A percentile compares a stretch with the other conserved stretches of the same genome.
These are phyloP conservation scores for Synergus laeviventris DNA, from an alignment of 2,888 invertebrate genomes.

Conservation along the genomic window DNA sequence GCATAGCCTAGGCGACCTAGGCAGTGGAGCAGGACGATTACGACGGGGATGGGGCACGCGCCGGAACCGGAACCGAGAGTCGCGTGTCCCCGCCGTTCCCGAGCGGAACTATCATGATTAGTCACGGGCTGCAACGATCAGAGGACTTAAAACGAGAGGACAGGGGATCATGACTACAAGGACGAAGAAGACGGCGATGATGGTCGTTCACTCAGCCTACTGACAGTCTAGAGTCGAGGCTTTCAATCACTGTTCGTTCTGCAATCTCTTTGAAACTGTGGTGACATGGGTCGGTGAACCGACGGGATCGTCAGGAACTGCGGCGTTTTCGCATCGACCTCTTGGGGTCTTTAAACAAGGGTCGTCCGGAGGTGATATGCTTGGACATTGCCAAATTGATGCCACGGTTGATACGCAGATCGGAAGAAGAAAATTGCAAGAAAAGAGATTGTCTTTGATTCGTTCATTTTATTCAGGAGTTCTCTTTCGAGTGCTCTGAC, in stretches of 20 bases:
- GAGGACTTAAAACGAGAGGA: conserved; percentile 62
- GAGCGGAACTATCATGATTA: conserved; percentile 76
- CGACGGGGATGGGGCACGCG: conserved; percentile 52
- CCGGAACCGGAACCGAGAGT: conserved; percentile 74
- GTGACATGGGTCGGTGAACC: conserved; percentile 50
- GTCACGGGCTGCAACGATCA: conserved; percentile 70
- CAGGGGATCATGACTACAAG: conserved; percentile 38
- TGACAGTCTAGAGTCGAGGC: conserved; percentile 45
- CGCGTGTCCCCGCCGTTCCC: conserved; percentile 75
- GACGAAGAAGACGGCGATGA: conserved; percentile 3
- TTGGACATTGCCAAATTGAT: neutral
- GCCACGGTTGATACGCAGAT: neutral
- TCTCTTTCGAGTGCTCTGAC: no score
- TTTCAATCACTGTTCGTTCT: conserved; percentile 51
- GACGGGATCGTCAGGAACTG: conserved; percentile 30
- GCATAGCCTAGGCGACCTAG: conserved; percentile 40
- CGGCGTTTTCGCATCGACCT: conserved; percentile 18
- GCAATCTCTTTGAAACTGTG: conserved; percentile 49
- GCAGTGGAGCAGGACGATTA: conserved; percentile 43
- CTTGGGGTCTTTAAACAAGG: neutral
- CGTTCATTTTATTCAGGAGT: neutral
- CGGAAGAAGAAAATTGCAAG: neutral
- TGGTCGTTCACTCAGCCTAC: conserved; percentile 49
- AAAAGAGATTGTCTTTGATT: neutral
- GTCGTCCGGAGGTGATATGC: neutral